Evolutionary conservation across 2,113 vertebrate species (phyloP), one percentile per base, ranked within the genome.

Genomic region (Osmerus eperlanus): DNA sequence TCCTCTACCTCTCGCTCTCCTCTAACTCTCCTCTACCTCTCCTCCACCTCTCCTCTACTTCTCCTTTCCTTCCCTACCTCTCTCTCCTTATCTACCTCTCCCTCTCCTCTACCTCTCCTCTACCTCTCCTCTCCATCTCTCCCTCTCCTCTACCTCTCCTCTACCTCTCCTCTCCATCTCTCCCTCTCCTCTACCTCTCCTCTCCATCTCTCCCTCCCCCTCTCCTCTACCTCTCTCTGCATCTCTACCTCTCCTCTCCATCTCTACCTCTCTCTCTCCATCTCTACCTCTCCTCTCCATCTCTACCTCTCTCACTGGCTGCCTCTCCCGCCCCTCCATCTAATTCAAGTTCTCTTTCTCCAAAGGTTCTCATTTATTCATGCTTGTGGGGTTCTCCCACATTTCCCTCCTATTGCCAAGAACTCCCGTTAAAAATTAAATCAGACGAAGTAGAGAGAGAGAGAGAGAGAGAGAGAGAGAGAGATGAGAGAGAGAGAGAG

Each of bases 351-450:
- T 79, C 72, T 77, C 67, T 79, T 70, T 77, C 67, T 73, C 81
- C 77, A 75, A 55, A 69, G 74, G 65, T 29, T 29, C 74, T 89
- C 65, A 89, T 88, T 90, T 87, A 90, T 90, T 90, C 78, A 90
- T 89, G 83, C 83, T 28, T 28, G 25, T 28, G 25, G 25, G 25
- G 25, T 28, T 28, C 25, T 83, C 9, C 74, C 69, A 78, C 32
- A 36, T 36, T 77, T 83, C 74, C 78, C 21, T 41, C n/a, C 21
- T 6, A 72, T 78, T 79, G 74, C 84, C 77, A 76, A 75, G 78
- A 76, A 68, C n/a, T 62, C 41, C 60, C 80, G 84, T 89, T 82
- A 90, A 89, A 88, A 85, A 85, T 87, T 79, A 85, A 89, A 71
- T 11, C 36, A 61, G 74, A 74, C 54, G 78, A 84, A 80, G 82